Conservation (phyloP, 1,140 invertebrate species). For the Lucilia sericata region DNA sequence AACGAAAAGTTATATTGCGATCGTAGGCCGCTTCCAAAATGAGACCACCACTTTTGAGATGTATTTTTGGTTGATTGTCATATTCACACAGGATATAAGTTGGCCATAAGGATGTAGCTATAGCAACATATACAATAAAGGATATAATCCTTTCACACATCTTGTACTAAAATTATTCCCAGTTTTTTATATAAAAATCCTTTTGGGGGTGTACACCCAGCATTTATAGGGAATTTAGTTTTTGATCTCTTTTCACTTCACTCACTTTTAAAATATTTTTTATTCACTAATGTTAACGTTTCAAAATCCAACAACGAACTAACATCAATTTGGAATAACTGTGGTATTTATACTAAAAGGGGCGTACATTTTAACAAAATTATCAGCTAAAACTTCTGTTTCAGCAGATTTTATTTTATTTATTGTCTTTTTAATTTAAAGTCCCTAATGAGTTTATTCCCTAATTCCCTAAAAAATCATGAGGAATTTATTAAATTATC, state of each 20-base stretch:
- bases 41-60: conserved; percentile 49
- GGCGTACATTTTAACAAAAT: neutral
- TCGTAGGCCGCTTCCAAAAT: conserved; percentile 51
- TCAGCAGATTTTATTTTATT: too few species aligned
- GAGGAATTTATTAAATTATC: too few species aligned
- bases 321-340: neutral
- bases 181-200: neutral
- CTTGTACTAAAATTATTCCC: neutral
- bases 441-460: too few species aligned
- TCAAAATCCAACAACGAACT: neutral
- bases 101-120: neutral
- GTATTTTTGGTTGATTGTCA: conserved; percentile 42
- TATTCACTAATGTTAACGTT: neutral
- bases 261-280: neutral
- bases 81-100: neutral
- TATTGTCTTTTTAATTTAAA: too few species aligned
- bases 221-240: neutral
- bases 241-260: neutral
- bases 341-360: conserved; percentile 25
- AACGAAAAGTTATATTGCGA: conserved; percentile 58
- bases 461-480: too few species aligned
- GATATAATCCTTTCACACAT: neutral
- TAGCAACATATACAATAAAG: too few species aligned
- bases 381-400: neutral
- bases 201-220: conserved; percentile 32